phyloP scores from a whole-genome alignment of 2,113 vertebrate genomes.

The Pterocles orientalis region DNA sequence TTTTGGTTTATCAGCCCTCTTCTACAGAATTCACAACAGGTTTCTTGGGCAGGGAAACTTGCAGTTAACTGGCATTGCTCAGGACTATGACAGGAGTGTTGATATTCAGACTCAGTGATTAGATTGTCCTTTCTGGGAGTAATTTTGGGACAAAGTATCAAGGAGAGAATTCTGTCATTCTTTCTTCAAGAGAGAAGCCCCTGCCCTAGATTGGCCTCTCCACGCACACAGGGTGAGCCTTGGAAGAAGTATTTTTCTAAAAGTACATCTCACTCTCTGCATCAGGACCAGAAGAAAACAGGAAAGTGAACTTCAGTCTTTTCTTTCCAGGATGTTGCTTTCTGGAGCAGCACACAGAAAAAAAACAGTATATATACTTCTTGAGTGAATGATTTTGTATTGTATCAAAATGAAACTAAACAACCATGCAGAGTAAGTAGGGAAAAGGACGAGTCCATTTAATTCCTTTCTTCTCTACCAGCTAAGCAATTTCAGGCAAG shows the following conservation, averaged over 20 bases:
- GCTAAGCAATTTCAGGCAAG: background rate
- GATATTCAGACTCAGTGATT: background rate
- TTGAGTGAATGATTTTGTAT: background rate
- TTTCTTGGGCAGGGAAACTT: background rate
- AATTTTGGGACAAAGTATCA: background rate
- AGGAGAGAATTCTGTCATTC: background rate
- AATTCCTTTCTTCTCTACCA: background rate
- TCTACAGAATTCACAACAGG: background rate
- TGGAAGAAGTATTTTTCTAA: background rate
- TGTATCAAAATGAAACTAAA: background rate
- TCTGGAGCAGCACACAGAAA: background rate
- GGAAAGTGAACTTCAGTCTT: background rate
- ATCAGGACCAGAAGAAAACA: background rate
- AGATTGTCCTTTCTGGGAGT: background rate
- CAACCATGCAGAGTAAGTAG: background rate
- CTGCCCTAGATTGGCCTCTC: background rate
- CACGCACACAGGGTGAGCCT: accelerated
- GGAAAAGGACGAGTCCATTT: background rate
- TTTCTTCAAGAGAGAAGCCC: background rate
- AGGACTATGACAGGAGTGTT: background rate
- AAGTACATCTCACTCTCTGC: background rate
- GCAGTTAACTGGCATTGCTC: background rate
- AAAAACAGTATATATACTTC: accelerated
- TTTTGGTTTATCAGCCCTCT: background rate
- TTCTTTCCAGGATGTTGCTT: background rate